Base-by-base conservation (phyloP, 1,140 invertebrate genomes). In the Dreissena polymorpha region DNA sequence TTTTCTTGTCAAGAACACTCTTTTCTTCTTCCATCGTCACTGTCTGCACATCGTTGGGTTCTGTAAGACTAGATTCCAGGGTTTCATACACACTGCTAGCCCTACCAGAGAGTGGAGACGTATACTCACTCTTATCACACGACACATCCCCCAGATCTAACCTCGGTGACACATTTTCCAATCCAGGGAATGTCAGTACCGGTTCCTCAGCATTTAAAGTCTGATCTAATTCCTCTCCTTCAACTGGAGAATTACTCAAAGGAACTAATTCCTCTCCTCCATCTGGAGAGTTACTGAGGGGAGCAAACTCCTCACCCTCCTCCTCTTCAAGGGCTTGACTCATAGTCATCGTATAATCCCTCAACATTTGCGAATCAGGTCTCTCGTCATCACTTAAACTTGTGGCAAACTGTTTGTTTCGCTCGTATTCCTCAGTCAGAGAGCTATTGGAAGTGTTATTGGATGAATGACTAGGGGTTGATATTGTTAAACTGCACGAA, bases 401-500 rank as follows among this genome's bases (percentile, higher is more conserved):
- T 10, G 77, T 76, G 23, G 69, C 77, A 72, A 87, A 76, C 13
- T 86, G 75, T 75, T 86, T 82, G 75, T 87, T 87, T 64, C 89
- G 85, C 53, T 87, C 86, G 18, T 88, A 83, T 68, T 85, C 86
- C 27, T 86, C 85, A 13, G 79, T 74, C 21, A 90, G 71, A 27
- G 91, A 92, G 71, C 89, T 90, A 21, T 85, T 55, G 18, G 89
- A 90, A 0, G 89, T 89, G 18, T 85, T 73, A 21, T 69, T 27
- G 12, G 75, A 75, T 63, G 89, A 88, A 21, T 87, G 86, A 80
- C 86, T 90, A n/a, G 90, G 88, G 0, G 90, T 90, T 13, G 90
- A 91, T 51, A 91, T 87, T 1, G 90, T 91, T 76, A 90, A 87
- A 86, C 89, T 91, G 7, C 88, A 86, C 0, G 90, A 89, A 27